phyloP scores from a whole-genome alignment of 2,888 invertebrate genomes.

The Brassicogethes aeneus region DNA sequence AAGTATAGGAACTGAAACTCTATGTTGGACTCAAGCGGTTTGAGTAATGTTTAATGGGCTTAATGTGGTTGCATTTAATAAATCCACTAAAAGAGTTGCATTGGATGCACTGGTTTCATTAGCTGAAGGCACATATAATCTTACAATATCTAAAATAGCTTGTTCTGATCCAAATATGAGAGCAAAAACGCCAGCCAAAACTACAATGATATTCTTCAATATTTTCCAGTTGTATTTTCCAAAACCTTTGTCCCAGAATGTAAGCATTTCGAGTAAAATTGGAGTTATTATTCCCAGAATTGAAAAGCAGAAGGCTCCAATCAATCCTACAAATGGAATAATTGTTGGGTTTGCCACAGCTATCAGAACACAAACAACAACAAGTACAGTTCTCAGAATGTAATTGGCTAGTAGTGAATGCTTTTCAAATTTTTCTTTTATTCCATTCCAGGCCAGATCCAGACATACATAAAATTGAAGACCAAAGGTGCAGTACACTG shows the following conservation, averaged over 20 bases:
- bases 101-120: too few relatives aligned
- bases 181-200: conserved; percentile 69
- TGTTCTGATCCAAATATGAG: conserved; percentile 71
- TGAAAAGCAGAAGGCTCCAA: conserved; percentile 90
- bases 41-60: too few relatives aligned
- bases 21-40: too few relatives aligned
- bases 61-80: too few relatives aligned
- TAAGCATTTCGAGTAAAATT: conserved; percentile 74
- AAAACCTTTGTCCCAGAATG: conserved; percentile 78
- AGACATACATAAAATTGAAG: conserved; percentile 96
- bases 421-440: conserved; percentile 61
- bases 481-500: conserved; percentile 91
- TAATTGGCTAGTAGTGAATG: conserved; percentile 63
- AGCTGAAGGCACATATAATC: too few relatives aligned
- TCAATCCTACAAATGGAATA: conserved; percentile 81
- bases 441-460: conserved; percentile 79
- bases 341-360: conserved; percentile 85
- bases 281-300: conserved; percentile 85
- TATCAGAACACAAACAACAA: conserved; percentile 58
- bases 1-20: too few relatives aligned
- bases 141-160: conserved; percentile 53
- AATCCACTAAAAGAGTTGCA: too few relatives aligned
- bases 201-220: conserved; percentile 69
- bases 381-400: conserved; percentile 57
- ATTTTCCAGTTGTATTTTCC: conserved; percentile 64